Conservation (phyloP, 1,140 invertebrate species). For the Zelostemma sp. region DNA sequence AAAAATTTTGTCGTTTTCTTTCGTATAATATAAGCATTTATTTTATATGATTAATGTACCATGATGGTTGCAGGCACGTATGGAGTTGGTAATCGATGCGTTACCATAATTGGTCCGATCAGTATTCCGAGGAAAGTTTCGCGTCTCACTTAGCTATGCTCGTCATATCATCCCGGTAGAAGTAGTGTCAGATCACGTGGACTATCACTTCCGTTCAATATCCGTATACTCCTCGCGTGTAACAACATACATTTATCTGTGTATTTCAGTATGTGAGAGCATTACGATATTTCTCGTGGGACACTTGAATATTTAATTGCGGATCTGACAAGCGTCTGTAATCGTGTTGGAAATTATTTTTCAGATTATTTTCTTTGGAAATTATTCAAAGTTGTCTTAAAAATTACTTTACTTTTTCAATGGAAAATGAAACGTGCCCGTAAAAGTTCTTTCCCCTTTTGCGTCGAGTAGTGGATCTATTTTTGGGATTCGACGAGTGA, state of each 20-base stretch:
- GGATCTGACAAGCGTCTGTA: no score
- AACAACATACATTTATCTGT: slow-evolving; percentile 38
- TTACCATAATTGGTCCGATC: slow-evolving; percentile 36
- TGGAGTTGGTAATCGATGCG: slow-evolving; percentile 37
- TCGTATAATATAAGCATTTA: neutral
- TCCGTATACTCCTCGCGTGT: slow-evolving; percentile 36
- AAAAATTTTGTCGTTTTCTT: neutral
- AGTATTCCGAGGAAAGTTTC: slow-evolving; percentile 37
- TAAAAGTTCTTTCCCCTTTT: no score
- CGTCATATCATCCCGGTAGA: slow-evolving; percentile 18
- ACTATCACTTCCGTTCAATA: slow-evolving; percentile 52
- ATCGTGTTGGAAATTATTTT: no score
- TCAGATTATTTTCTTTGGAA: no score
- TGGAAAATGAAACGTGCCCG: no score
- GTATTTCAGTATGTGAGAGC: slow-evolving; percentile 20
- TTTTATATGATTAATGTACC: slow-evolving; percentile 28
- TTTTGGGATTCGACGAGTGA: slow-evolving; percentile 12
- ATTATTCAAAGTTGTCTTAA: no score
- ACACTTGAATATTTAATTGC: slow-evolving; percentile 10
- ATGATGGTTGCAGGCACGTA: slow-evolving; percentile 15
- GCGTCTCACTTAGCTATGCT: slow-evolving; percentile 39
- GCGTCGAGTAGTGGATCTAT: slow-evolving; percentile 1
- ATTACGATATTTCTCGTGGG: slow-evolving; percentile 30
- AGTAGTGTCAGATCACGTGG: slow-evolving; percentile 33
- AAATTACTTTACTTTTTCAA: no score